Base-by-base conservation (phyloP, 2,797 vertebrate species). In the Gadopsis marmoratus region DNA sequence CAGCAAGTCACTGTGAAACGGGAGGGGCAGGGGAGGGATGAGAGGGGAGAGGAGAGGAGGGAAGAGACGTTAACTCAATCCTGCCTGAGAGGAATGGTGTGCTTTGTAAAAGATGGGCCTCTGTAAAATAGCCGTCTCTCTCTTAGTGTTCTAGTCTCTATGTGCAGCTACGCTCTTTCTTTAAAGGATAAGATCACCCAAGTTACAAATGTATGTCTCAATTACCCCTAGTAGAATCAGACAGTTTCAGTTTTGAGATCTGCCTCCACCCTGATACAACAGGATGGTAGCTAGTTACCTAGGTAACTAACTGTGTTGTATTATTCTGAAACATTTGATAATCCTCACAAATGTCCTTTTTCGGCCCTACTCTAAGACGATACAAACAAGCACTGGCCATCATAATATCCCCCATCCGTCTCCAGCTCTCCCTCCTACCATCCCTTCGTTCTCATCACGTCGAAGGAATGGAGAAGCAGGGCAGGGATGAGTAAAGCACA, bases 401-500 rank as follows among this genome's bases (percentile, higher is more conserved):
- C 69, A 69, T 33, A 77, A 82, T 69, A 84, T 76, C 83, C 72
- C 76, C 60, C 79, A 55, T 78, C 73, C 74, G 31, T 74, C 78
- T 82, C 58, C 63, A 66, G 4, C 76, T 66, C 78, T 65, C 54
- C 55, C 53, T 72, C 53, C 74, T 65, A 51, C 84, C 71, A 53
- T 71, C 72, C 63, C 54, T 81, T 85, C 84, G 39, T 81, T 56
- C 75, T 82, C 63, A 43, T 89, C 89, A 85, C 70, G 71, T 89
- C 17, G 76, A 74, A 75, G 78, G 59, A 86, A 59, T 69, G 26
- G 73, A 74, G 76, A 79, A 64, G 81, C 35, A 56, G 87, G 90
- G 86, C 90, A 85, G 82, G 87, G 84, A 91, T 95, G 95, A 95
- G 88, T 95, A 93, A 95, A 92, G 89, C 90, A 91, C 91, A 93